Evolutionary conservation across 2,797 vertebrate species (phyloP).

Genomic region (Fistularia tabacaria): DNA sequence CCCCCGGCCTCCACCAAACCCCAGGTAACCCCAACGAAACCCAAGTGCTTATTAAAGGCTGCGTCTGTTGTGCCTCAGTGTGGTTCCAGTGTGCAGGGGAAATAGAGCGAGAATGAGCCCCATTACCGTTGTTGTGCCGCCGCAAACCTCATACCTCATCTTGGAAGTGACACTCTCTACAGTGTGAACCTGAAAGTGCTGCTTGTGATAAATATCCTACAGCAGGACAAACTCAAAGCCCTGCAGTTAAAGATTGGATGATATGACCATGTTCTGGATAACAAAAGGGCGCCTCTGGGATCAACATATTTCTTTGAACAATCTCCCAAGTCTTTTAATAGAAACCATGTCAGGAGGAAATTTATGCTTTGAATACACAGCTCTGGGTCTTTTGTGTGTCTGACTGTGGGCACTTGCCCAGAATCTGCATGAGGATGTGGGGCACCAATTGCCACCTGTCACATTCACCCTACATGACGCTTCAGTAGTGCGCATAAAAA

Average conservation of each 20-base stretch:
- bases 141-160: slow-evolving; percentile 53
- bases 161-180: slow-evolving; percentile 4
- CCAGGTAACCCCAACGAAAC: slow-evolving; percentile 77
- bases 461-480: slow-evolving; percentile 18
- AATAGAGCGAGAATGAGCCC: slow-evolving; percentile 41
- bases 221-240: slow-evolving; percentile 14
- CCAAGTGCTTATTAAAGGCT: slow-evolving; percentile 51
- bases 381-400: slow-evolving; percentile 1
- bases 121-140: slow-evolving; percentile 43
- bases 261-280: slow-evolving; percentile 18
- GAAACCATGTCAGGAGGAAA: slow-evolving; percentile 24
- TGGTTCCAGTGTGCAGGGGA: slow-evolving; percentile 33
- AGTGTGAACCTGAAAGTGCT: slow-evolving; percentile 32
- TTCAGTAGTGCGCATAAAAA: background rate
- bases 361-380: slow-evolving; percentile 6
- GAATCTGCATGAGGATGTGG: slow-evolving; percentile 15
- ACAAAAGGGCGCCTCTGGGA: background rate
- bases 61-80: slow-evolving; percentile 41
- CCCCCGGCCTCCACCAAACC: slow-evolving; percentile 80
- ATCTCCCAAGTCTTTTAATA: slow-evolving; percentile 24
- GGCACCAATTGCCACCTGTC: slow-evolving; percentile 41
- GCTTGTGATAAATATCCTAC: slow-evolving; percentile 35
- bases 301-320: slow-evolving; percentile 15
- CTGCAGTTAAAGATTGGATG: slow-evolving; percentile 24
- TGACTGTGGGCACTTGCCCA: slow-evolving; percentile 11